These are phyloP conservation scores for Sycophila sp. DNA, from an alignment of 1,140 invertebrate genomes.

Conservation along the genomic window DNA sequence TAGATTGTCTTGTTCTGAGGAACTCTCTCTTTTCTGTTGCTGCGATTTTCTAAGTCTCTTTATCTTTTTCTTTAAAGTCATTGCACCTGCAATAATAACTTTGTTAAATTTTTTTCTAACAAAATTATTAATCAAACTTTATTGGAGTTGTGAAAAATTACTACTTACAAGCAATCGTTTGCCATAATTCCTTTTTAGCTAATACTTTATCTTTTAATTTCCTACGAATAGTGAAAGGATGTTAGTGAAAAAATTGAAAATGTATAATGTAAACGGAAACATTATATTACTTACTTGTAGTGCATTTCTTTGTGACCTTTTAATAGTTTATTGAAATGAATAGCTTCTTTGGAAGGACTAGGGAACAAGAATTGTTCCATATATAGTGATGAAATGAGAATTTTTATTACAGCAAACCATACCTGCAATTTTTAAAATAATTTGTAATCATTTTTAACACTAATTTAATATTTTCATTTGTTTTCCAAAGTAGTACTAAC, in stretches of 20 bases:
- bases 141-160: background rate
- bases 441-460: background rate
- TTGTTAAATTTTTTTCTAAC: background rate
- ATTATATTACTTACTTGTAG: constrained; percentile 5
- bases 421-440: constrained; percentile 5
- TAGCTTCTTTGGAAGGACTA: constrained; percentile 8
- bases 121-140: background rate
- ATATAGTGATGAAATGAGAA: background rate
- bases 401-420: constrained; percentile 6
- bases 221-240: too few relatives aligned
- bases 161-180: constrained; percentile 28
- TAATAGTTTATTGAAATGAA: constrained; percentile 26
- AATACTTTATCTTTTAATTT: too few relatives aligned
- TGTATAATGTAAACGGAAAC: too few relatives aligned
- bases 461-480: too few relatives aligned
- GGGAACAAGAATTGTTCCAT: constrained; percentile 9
- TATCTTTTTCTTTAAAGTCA: constrained; percentile 33
- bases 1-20: background rate
- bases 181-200: constrained; percentile 29
- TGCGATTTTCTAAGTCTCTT: constrained; percentile 24
- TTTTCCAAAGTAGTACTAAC: constrained; percentile 12
- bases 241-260: too few relatives aligned
- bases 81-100: constrained; percentile 11
- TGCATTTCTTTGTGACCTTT: background rate
- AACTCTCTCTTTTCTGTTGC: constrained; percentile 1